These are phyloP conservation scores for Nyctibius grandis DNA, from an alignment of 2,797 vertebrate genomes.

Conservation along the genomic window DNA sequence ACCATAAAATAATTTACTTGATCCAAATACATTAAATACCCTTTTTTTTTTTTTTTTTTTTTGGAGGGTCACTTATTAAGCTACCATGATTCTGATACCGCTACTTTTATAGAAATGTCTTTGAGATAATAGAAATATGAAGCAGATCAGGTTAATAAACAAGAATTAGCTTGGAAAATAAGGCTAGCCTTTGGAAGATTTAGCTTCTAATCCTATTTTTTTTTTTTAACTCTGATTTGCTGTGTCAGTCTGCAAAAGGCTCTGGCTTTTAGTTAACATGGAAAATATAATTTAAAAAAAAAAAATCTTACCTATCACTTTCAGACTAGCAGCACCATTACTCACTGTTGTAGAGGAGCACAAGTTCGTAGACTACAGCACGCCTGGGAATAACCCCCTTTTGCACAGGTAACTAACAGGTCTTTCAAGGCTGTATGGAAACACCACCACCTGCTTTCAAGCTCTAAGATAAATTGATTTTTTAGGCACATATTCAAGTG, in stretches of 20 bases:
- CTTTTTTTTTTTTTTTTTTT: not conserved
- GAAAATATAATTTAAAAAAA: not conserved
- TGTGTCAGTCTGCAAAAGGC: not conserved
- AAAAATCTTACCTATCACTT: not conserved
- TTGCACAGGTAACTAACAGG: not conserved
- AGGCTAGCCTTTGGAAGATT: not conserved
- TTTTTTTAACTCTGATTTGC: not conserved
- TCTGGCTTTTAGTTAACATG: not conserved
- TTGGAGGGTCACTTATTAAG: not conserved
- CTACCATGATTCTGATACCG: not conserved
- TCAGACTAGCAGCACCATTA: not conserved
- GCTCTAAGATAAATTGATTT: not conserved
- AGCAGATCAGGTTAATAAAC: not conserved
- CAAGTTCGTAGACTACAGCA: not conserved
- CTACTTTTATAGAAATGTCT: not conserved
- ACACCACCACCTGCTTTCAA: not conserved
- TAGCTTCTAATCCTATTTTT: not conserved
- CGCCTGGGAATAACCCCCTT: not conserved
- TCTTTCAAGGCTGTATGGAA: not conserved
- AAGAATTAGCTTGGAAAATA: not conserved
- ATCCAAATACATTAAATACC: not conserved
- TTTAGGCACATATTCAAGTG: not conserved
- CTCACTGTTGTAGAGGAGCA: not conserved
- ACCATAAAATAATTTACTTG: not conserved
- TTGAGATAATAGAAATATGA: not conserved